Conservation (phyloP, 2,113 vertebrate genomes). For the Crocuta crocuta region DNA sequence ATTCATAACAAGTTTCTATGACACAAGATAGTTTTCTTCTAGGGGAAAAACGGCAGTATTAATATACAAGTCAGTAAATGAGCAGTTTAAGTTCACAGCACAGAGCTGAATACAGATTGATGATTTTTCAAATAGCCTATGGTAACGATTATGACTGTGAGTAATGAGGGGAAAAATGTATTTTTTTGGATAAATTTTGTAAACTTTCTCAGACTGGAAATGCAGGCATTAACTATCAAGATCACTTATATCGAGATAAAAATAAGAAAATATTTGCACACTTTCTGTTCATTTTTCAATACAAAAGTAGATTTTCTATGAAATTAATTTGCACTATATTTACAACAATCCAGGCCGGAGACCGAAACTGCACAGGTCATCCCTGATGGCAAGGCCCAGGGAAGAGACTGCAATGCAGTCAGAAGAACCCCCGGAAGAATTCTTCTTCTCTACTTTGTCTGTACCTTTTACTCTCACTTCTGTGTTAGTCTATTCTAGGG, state of each 20-base stretch:
- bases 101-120: conserved; percentile 59
- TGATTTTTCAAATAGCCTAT: conserved; percentile 54
- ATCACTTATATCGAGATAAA: neutral
- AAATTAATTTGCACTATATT: conserved; percentile 50
- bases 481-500: too few species aligned
- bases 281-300: conserved; percentile 31
- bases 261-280: conserved; percentile 15
- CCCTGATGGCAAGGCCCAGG: too few species aligned
- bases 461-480: too few species aligned
- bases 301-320: neutral
- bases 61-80: conserved; percentile 67
- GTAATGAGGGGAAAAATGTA: neutral
- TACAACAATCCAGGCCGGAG: neutral
- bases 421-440: too few species aligned
- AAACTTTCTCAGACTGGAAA: conserved; percentile 52
- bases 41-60: neutral
- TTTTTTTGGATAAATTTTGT: conserved; percentile 44
- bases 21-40: neutral
- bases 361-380: too few species aligned
- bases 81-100: conserved; percentile 47
- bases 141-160: conserved; percentile 48
- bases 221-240: conserved; percentile 42
- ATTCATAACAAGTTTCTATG: conserved; percentile 13
- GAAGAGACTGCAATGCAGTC: too few species aligned
- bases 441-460: too few species aligned